A percentile compares a stretch with the other conserved stretches of the same genome.
Evolutionary conservation across 2,797 vertebrate species (phyloP).

Genomic region (Denticeps clupeoides): DNA sequence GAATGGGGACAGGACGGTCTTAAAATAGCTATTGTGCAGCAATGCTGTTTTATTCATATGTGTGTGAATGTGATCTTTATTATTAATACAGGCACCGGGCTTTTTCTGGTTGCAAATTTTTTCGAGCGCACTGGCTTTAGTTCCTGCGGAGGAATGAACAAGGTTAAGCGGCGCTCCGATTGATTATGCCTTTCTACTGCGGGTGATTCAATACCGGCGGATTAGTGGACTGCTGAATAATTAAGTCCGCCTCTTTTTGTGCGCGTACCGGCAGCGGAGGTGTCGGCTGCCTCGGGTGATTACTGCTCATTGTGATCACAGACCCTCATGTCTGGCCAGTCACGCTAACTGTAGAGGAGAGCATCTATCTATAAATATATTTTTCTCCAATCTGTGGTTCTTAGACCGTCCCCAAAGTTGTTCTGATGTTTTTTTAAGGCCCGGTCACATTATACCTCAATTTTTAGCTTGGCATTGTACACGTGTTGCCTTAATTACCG

Average conservation of each 20-base stretch:
- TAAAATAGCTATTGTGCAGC: no score
- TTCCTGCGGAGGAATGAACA: slow-evolving; percentile 26
- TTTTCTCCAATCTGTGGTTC: no score
- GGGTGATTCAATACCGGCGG: slow-evolving; percentile 18
- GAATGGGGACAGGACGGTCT: no score
- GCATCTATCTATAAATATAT: neutral
- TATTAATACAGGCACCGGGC: neutral
- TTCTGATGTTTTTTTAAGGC: no score
- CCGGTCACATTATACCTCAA: no score
- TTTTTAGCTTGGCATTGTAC: no score
- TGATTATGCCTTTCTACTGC: slow-evolving; percentile 34
- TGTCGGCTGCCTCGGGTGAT: slow-evolving; percentile 23
- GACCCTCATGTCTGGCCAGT: neutral
- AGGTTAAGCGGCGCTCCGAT: slow-evolving; percentile 37
- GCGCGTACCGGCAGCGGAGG: slow-evolving; percentile 19
- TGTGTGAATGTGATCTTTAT: neutral
- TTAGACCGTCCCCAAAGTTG: no score
- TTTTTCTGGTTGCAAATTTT: neutral
- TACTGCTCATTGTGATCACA: slow-evolving; percentile 21
- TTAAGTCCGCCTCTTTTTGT: slow-evolving; percentile 37
- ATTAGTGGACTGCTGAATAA: slow-evolving; percentile 44
- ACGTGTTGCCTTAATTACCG: no score
- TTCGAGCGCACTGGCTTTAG: neutral
- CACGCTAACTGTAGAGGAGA: no score
- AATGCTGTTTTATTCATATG: slow-evolving; percentile 8